Conservation (phyloP, 1,140 invertebrate genomes). For the Panagrolaimus sp. region DNA sequence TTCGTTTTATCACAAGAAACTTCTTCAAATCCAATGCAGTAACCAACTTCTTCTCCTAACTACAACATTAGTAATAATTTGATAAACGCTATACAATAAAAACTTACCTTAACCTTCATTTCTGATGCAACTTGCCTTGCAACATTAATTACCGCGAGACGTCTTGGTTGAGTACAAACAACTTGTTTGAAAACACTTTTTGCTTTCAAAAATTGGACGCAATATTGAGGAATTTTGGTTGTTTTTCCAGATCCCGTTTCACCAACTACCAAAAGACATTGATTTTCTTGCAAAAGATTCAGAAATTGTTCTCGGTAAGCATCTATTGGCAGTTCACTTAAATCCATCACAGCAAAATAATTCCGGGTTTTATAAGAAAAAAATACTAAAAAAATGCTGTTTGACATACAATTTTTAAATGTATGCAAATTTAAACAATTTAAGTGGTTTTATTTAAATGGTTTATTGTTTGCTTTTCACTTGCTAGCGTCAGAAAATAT, state of each 20-base stretch:
- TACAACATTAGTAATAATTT: conserved; percentile 23
- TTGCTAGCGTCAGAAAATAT: conserved; percentile 11
- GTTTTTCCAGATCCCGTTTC: conserved; percentile 96
- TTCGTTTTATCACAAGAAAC: conserved; percentile 92
- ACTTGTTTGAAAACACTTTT: conserved; percentile 66
- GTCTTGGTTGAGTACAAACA: conserved; percentile 90
- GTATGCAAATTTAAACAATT: neutral
- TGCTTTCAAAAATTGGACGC: conserved; percentile 75
- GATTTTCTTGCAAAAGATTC: conserved; percentile 78
- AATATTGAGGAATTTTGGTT: conserved; percentile 79
- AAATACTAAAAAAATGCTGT: too few species aligned
- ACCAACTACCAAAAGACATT: conserved; percentile 81
- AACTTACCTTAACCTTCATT: conserved; percentile 78
- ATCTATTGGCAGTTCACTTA: conserved; percentile 88
- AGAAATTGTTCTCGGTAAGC: conserved; percentile 94
- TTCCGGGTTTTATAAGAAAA: conserved; percentile 51
- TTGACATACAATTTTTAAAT: too few species aligned
- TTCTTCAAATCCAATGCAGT: conserved; percentile 98
- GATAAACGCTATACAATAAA: conserved; percentile 11
- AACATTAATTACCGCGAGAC: conserved; percentile 98
- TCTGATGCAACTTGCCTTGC: conserved; percentile 95
- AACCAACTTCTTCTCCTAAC: conserved; percentile 94
- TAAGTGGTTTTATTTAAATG: conserved; percentile 20
- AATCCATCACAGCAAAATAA: conserved; percentile 69
- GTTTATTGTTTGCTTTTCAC: neutral